Evolutionary conservation across 2,797 vertebrate species (phyloP), one percentile per base, ranked within the genome.

Genomic region (Microctenopoma stevenorrisi): DNA sequence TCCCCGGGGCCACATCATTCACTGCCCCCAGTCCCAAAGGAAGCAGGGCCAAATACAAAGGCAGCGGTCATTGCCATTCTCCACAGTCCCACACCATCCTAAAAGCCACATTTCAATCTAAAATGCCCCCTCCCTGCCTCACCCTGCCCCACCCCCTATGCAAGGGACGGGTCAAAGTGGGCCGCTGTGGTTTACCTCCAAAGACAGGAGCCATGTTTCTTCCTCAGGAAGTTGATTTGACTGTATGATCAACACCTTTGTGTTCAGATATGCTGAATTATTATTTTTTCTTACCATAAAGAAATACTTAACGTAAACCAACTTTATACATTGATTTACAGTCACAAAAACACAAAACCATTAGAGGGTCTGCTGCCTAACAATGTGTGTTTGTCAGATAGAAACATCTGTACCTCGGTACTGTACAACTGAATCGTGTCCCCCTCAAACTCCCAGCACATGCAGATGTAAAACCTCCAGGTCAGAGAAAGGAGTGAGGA

Each of bases 61-160:
- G 86, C 87, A 74, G 88, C 81, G 87, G 89, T 91, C 89, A 93
- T 91, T 90, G 91, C 92, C 90, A 92, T 93, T 92, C 89, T 91
- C 91, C 87, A 90, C 92, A 93, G 89, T 87, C 85, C 84, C 85
- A 88, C 85, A 8, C 87, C 67, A 48, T 83, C 69, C 80, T 91
- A 86, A 92, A 93, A 91, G 92, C 87, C 87, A 87, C 90, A 92
- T 91, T 91, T 92, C 89, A 92, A 91, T 89, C 89, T 84, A 79
- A 84, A 85, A 74, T 47, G 40, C 52, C 72, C 75, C 65, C 66
- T 51, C 56, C 47, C 78, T 14, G 1, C 44, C 64, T 68, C 85
- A 74, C 42, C 68, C 76, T 77, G 63, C 83, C 81, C 86, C 84
- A 52, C 81, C 89, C 82, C 87, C 88, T 60, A 59, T 4, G 67